phyloP scores from a whole-genome alignment of 2,113 vertebrate species.

The Leucopsar rothschildi region DNA sequence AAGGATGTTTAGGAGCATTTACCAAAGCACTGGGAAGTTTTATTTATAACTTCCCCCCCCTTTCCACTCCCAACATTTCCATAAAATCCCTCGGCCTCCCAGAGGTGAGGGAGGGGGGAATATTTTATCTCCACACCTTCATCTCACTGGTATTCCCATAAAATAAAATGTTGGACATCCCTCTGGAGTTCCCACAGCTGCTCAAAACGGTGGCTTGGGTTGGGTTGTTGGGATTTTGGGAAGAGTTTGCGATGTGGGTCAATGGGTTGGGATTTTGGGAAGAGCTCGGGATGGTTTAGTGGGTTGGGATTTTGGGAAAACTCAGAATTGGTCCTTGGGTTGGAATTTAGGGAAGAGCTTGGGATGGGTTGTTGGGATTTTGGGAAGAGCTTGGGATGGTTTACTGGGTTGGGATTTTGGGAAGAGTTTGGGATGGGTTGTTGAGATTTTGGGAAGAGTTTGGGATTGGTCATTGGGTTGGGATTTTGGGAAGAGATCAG shows the following conservation, averaged over 20 bases:
- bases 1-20: slow-evolving; percentile 7
- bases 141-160: slow-evolving; percentile 30
- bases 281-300: accelerated
- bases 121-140: slow-evolving; percentile 25
- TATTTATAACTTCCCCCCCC: not conserved
- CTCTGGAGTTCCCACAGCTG: not conserved
- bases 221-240: not conserved
- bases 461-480: not conserved
- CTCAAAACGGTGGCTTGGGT: not conserved
- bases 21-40: not conserved
- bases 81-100: not conserved
- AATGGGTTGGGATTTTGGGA: not conserved
- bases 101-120: accelerated
- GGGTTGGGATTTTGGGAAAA: not conserved
- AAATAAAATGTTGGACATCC: slow-evolving; percentile 11
- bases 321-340: not conserved
- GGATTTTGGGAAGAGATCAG: not conserved
- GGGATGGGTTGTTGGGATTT: accelerated
- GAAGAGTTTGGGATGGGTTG: accelerated
- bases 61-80: not conserved
- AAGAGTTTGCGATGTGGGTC: too few relatives aligned
- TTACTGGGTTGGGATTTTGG: not conserved
- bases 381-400: not conserved
- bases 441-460: not conserved
- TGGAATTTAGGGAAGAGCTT: not conserved